phyloP scores from a whole-genome alignment of 2,888 invertebrate genomes.

The Lithophane leautieri region DNA sequence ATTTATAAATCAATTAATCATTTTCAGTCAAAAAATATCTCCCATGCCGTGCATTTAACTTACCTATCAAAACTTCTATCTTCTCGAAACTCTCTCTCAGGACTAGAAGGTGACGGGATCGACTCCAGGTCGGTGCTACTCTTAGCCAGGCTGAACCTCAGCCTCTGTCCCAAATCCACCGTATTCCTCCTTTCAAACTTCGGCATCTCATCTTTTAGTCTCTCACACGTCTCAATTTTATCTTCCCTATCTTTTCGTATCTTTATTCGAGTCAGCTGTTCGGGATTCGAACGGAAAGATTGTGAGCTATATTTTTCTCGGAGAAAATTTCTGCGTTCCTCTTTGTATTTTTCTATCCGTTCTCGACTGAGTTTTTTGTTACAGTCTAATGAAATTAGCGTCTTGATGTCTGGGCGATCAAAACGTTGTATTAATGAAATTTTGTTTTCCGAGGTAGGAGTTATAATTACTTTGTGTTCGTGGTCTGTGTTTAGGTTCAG shows the following conservation, averaged over 20 bases:
- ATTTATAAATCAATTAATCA: no score
- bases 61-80: conserved; percentile 73
- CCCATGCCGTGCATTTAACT: conserved; percentile 47
- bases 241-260: conserved; percentile 80
- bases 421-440: conserved; percentile 91
- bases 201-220: conserved; percentile 75
- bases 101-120: conserved; percentile 79
- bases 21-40: conserved; percentile 24
- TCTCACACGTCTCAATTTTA: conserved; percentile 73
- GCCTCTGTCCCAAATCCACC: conserved; percentile 86
- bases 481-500: conserved; percentile 83
- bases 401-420: conserved; percentile 80
- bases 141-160: conserved; percentile 84
- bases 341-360: conserved; percentile 92
- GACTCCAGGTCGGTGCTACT: conserved; percentile 84
- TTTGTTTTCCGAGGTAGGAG: conserved; percentile 91
- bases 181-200: conserved; percentile 88
- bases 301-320: conserved; percentile 95
- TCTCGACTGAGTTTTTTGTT: conserved; percentile 93
- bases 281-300: conserved; percentile 93
- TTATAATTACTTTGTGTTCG: conserved; percentile 82
- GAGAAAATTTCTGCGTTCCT: conserved; percentile 77
- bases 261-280: conserved; percentile 85
- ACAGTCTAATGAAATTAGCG: conserved; percentile 82
- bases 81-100: conserved; percentile 65